Evolutionary conservation across 2,113 vertebrate genomes (phyloP).

Genomic region (Sterrhoptilus dennistouni): DNA sequence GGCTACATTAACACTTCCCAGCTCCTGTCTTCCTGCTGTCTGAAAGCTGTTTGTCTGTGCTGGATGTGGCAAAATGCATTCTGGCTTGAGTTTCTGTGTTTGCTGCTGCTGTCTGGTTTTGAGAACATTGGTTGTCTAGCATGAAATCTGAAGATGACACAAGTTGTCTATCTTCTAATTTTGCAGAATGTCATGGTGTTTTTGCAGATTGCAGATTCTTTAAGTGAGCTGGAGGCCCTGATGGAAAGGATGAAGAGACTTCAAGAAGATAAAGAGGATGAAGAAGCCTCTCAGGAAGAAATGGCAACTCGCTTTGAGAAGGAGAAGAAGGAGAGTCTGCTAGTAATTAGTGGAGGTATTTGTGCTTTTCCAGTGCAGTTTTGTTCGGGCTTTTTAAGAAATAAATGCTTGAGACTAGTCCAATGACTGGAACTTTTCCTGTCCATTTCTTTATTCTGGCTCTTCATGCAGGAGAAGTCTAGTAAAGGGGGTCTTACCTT

Average conservation of each 20-base stretch:
- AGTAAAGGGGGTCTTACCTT: background rate
- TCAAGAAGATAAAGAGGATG: conserved; percentile 80
- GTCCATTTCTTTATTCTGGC: background rate
- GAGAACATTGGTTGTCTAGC: background rate
- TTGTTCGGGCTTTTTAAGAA: background rate
- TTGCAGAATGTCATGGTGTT: conserved; percentile 44
- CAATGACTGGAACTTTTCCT: background rate
- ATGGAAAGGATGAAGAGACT: conserved; percentile 86
- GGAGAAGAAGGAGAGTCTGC: conserved; percentile 84
- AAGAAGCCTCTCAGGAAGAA: conserved; percentile 82
- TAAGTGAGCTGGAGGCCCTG: conserved; percentile 83
- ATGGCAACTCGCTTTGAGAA: conserved; percentile 86
- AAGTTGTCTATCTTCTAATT: background rate
- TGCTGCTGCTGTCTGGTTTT: background rate
- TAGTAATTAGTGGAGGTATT: conserved; percentile 81
- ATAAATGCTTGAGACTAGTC: background rate
- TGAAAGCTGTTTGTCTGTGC: background rate
- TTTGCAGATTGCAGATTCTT: conserved; percentile 78
- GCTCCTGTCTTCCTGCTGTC: background rate
- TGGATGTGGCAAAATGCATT: background rate
- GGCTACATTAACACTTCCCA: background rate
- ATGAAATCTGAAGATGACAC: conserved; percentile 1
- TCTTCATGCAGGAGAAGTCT: background rate
- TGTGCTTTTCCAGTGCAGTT: background rate
- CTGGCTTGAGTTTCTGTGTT: background rate